phyloP scores from a whole-genome alignment of 2,888 invertebrate species.

The Diarsia mendica region DNA sequence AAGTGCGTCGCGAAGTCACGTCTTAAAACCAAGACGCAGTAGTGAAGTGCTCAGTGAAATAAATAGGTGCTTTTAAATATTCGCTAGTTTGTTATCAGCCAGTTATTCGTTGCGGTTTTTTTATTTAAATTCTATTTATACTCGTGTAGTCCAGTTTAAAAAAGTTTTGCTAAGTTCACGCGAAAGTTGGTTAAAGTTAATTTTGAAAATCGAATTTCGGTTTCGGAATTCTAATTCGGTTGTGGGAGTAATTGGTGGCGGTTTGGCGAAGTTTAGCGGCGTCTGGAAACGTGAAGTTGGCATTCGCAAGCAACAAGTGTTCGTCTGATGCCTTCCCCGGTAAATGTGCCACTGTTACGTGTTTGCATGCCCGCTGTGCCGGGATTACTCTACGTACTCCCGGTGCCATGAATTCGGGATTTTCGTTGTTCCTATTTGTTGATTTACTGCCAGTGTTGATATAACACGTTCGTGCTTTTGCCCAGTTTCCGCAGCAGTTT shows the following conservation, averaged over 20 bases:
- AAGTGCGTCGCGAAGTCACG: conserved; percentile 73
- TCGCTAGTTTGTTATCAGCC: conserved; percentile 68
- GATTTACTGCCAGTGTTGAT: conserved; percentile 71
- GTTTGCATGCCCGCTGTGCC: conserved; percentile 87
- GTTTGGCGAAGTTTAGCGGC: conserved; percentile 78
- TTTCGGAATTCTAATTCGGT: conserved; percentile 72
- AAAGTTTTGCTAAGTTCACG: conserved; percentile 59
- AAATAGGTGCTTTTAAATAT: conserved; percentile 79
- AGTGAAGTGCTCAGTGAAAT: conserved; percentile 83
- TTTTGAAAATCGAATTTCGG: conserved; percentile 67
- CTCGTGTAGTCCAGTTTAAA: conserved; percentile 60
- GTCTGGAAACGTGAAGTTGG: conserved; percentile 79
- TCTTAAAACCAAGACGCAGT: conserved; percentile 80
- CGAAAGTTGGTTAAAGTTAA: conserved; percentile 62
- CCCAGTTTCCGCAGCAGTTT: conserved; percentile 67
- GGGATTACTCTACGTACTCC: conserved; percentile 81
- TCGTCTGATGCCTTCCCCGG: conserved; percentile 87
- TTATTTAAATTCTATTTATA: conserved; percentile 55
- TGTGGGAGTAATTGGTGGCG: conserved; percentile 76
- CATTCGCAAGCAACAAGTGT: conserved; percentile 86
- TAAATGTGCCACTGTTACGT: conserved; percentile 87
- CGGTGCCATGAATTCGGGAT: conserved; percentile 78
- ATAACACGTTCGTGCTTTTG: conserved; percentile 65
- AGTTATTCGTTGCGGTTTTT: conserved; percentile 66
- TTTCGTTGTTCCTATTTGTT: conserved; percentile 75